Evolutionary conservation across 2,888 invertebrate species (phyloP).

Genomic region (Alloscopus bannaensis): DNA sequence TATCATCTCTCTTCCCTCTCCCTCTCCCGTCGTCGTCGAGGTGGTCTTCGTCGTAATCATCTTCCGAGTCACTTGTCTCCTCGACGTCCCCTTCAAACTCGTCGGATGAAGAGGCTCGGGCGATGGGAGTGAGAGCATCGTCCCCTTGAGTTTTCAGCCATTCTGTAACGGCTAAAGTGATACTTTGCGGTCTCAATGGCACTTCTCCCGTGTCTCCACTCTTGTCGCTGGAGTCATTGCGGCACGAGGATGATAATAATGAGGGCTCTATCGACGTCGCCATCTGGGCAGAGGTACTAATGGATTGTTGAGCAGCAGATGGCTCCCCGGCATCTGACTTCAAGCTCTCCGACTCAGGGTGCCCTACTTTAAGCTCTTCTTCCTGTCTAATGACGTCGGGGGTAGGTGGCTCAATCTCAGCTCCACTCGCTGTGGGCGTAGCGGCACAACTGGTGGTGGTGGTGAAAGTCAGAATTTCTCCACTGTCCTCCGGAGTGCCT

Average conservation of each 20-base stretch:
- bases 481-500: no score
- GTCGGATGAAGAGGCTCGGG: constrained; percentile 53
- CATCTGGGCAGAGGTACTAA: constrained; percentile 18
- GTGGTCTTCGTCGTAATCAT: constrained; percentile 53
- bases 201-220: constrained; percentile 41
- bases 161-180: constrained; percentile 73
- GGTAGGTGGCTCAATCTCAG: background rate
- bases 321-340: background rate
- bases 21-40: constrained; percentile 42
- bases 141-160: constrained; percentile 73
- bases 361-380: background rate
- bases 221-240: constrained; percentile 10
- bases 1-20: constrained; percentile 41
- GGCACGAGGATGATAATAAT: constrained; percentile 10
- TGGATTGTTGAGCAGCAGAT: constrained; percentile 31
- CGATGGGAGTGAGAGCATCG: constrained; percentile 72
- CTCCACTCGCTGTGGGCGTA: background rate
- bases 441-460: no score
- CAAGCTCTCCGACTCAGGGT: background rate
- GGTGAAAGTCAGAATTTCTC: no score
- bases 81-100: constrained; percentile 63
- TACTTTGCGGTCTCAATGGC: constrained; percentile 69
- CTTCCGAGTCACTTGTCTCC: constrained; percentile 57
- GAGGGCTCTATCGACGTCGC: background rate
- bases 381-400: background rate